These are phyloP conservation scores for Tragelaphus scriptus DNA, from an alignment of 2,113 vertebrate species.

Conservation along the genomic window DNA sequence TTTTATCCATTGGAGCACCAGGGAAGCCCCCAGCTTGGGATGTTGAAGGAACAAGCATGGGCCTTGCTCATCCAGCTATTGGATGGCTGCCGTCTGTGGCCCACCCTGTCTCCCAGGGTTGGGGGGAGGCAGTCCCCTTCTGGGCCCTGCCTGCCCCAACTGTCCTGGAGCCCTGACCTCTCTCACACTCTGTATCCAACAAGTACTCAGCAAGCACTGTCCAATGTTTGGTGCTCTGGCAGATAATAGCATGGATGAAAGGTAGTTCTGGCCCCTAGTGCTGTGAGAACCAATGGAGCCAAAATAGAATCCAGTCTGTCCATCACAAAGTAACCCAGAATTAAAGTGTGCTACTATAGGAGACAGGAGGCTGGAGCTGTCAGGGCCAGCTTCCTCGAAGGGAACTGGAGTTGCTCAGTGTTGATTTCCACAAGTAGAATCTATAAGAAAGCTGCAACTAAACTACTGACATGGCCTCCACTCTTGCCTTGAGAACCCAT, in stretches of 20 bases:
- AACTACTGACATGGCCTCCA: neutral
- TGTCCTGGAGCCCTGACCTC: neutral
- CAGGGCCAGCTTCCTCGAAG: neutral
- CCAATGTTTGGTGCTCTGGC: rapidly evolving
- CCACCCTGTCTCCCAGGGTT: neutral
- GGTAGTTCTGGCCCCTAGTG: rapidly evolving
- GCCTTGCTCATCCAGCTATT: neutral
- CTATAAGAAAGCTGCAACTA: neutral
- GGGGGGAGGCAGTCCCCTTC: neutral
- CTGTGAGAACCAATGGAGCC: neutral
- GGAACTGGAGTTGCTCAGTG: rapidly evolving
- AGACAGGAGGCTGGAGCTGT: neutral
- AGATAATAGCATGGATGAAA: rapidly evolving
- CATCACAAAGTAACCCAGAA: neutral
- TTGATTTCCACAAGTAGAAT: neutral
- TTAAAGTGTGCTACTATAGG: rapidly evolving
- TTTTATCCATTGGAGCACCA: neutral
- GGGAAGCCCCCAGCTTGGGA: neutral
- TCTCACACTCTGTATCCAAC: neutral
- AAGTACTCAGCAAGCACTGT: neutral
- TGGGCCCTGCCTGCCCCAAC: neutral
- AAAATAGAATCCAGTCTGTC: neutral
- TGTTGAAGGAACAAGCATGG: neutral
- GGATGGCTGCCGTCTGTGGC: neutral
- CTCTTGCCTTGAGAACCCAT: rapidly evolving